Base-by-base conservation (phyloP, 92 coral and sea anemone species). In the Anthopleura xanthogrammica region DNA sequence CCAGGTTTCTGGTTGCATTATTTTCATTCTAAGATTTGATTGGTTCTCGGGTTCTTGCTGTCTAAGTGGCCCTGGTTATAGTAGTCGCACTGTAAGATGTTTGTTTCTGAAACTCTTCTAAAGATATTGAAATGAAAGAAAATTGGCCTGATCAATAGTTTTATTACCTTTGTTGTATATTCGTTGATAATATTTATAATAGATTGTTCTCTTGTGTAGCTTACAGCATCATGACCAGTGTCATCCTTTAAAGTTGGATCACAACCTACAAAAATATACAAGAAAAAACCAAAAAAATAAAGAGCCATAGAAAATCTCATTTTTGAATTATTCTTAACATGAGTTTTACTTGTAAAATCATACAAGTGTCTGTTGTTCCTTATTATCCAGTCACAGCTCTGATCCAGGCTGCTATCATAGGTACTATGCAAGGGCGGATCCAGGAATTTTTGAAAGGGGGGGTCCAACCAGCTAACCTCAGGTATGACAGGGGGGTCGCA, bases 211-310 rank as follows among this genome's bases (percentile, higher is more conserved):
- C 96, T 92, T 19, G 98, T 88, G 77, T 97, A 97, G 71, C 93
- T 93, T 7, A 83, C 80, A 10, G 98, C 93, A 23, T 79, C 55
- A 66, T 94, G 92, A 23, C 99, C 98, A 43, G 93, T 85, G 54
- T 89, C 92, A 76, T 96, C 99, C 83, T 89, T 90, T 60, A 96
- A 72, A 8, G 98, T 94, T 56, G 99, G 98, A 77, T 96, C 97
- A 85, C 98, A 98, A 55, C 98, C 99, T 96, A 39, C 12, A 62
- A 23, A 62, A 3, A 62, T 6, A 20, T 6, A 20, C 10, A 14
- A 20, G 12, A 46, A 29, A 29, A 62, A 62, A 62, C n/a, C 36
- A 20, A 36, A 10, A 12, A 68, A 68, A 29, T 16, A 8, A 22
- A 64, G 12, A 17, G 36, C 12, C 29, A 20, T 64, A 17, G 72